Evolutionary conservation across 23 tunicate species (phyloP).

Genomic region (Trididemnum miniatum): DNA sequence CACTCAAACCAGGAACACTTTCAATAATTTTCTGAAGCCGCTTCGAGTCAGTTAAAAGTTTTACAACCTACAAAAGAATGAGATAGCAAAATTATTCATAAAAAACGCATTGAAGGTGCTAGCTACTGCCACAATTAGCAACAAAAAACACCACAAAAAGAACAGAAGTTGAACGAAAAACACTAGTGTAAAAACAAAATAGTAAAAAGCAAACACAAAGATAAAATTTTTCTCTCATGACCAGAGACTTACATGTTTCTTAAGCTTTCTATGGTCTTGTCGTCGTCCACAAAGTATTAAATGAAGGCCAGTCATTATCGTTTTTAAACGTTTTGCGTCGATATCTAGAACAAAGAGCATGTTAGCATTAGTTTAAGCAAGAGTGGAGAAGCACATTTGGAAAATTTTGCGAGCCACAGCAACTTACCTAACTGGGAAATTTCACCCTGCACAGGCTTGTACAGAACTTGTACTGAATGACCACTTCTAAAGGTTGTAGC

Average conservation of each 20-base stretch:
- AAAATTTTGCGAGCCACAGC: neutral
- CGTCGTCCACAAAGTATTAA: neutral
- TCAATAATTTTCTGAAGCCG: slow-evolving; percentile 19
- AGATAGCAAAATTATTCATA: too few relatives aligned
- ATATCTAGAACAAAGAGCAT: slow-evolving; percentile 2
- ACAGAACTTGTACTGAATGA: neutral
- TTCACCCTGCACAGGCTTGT: slow-evolving; percentile 7
- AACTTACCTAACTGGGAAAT: neutral
- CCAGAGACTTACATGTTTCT: slow-evolving; percentile 5
- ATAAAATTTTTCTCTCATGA: neutral
- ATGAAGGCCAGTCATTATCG: slow-evolving; percentile 5
- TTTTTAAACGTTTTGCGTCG: slow-evolving; percentile 7
- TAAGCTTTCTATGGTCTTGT: slow-evolving; percentile 1
- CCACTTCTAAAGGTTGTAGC: slow-evolving; percentile 14
- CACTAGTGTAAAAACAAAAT: neutral
- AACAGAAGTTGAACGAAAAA: too few relatives aligned
- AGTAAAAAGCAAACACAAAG: neutral
- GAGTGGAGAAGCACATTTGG: too few relatives aligned
- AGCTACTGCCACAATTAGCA: too few relatives aligned
- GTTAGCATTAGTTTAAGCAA: too few relatives aligned
- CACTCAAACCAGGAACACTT: slow-evolving; percentile 11
- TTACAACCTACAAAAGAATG: too few relatives aligned
- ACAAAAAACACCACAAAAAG: too few relatives aligned
- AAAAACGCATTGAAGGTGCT: too few relatives aligned
- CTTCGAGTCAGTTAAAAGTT: slow-evolving; percentile 19